A percentile compares a stretch with the other conserved stretches of the same genome.
Conservation (phyloP, 2,888 invertebrate genomes). For the Leptinotarsa tumamoca region DNA sequence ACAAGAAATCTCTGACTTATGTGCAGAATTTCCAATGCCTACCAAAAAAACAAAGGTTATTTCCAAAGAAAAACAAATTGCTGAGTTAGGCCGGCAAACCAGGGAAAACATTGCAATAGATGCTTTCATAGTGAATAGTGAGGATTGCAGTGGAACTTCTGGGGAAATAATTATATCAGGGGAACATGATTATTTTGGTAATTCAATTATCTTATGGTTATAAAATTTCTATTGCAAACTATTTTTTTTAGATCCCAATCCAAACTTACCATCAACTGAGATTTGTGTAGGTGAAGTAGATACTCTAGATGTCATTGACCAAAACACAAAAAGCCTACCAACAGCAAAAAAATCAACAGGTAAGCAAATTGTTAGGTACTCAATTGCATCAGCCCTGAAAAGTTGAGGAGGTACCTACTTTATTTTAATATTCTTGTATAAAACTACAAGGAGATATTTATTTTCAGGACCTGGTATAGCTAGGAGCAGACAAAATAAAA, state of each 20-base stretch:
- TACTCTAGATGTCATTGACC: not conserved
- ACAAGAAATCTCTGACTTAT: constrained; percentile 10
- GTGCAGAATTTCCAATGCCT: not conserved
- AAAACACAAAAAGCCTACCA: not conserved
- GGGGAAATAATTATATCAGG: not conserved
- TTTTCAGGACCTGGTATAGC: constrained; percentile 6
- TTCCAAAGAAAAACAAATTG: constrained; percentile 13
- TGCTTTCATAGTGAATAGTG: not conserved
- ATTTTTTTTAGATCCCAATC: not conserved
- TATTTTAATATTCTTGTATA: not conserved
- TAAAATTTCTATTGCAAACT: not conserved
- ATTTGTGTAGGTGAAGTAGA: constrained; percentile 1
- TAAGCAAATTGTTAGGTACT: not conserved
- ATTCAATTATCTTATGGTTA: constrained; percentile 8
- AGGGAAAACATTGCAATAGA: constrained; percentile 6
- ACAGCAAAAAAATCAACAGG: not conserved
- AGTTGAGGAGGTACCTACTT: not conserved
- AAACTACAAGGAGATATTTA: not conserved
- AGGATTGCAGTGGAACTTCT: not conserved
- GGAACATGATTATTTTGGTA: constrained; percentile 19
- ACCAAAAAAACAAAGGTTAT: not conserved
- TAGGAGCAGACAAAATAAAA: constrained; percentile 11
- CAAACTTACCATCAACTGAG: not conserved
- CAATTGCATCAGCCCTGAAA: not conserved
- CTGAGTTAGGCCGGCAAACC: constrained; percentile 8